Conservation (phyloP, 2,113 vertebrate species). For the Azemiops feae region DNA sequence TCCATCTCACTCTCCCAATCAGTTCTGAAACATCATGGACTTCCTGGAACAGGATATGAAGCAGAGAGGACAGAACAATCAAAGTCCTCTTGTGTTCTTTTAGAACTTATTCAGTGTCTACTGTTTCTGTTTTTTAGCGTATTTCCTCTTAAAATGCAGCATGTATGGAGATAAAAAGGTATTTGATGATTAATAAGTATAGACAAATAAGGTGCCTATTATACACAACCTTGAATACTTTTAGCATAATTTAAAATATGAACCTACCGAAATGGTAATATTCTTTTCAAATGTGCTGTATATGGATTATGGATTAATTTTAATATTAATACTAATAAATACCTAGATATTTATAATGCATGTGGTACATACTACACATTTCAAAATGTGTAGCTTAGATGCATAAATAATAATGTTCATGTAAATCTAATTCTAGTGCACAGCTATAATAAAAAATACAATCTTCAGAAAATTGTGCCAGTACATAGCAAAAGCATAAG, state of each 20-base stretch:
- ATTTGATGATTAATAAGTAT: background rate
- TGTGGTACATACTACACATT: slow-evolving; percentile 28
- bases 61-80: background rate
- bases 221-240: background rate
- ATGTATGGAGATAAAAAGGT: background rate
- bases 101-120: background rate
- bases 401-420: background rate
- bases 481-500: slow-evolving; percentile 36
- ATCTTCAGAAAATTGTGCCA: slow-evolving; percentile 18
- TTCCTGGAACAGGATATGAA: background rate
- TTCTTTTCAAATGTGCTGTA: slow-evolving; percentile 16
- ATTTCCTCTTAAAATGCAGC: background rate
- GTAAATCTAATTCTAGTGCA: slow-evolving; percentile 39
- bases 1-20: background rate
- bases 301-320: background rate
- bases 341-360: slow-evolving; percentile 44
- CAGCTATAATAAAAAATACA: slow-evolving; percentile 45
- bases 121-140: background rate
- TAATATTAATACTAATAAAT: slow-evolving; percentile 21
- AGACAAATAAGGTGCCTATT: background rate
- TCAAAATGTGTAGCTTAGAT: slow-evolving; percentile 38
- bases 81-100: background rate
- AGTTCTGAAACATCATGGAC: background rate
- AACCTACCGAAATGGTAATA: background rate
- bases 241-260: slow-evolving; percentile 15